These are phyloP conservation scores for Pomacea canaliculata DNA, from an alignment of 2,888 invertebrate species.

Conservation along the genomic window DNA sequence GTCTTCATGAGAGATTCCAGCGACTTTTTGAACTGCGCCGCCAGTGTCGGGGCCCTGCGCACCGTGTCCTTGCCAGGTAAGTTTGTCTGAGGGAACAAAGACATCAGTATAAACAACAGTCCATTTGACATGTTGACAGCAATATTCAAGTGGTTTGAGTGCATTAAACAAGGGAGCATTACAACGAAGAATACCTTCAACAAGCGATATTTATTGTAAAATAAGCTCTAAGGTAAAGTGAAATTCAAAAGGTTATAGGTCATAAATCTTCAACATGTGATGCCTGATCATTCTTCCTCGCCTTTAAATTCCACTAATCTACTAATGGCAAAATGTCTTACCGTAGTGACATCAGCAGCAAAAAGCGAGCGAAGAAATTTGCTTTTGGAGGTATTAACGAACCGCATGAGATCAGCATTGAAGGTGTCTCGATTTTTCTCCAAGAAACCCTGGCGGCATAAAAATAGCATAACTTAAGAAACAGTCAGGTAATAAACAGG, in stretches of 20 bases:
- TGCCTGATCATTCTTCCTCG: too few relatives aligned
- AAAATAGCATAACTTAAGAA: not conserved
- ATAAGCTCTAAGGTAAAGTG: too few relatives aligned
- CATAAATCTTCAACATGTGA: too few relatives aligned
- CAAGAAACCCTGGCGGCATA: slow-evolving; percentile 83
- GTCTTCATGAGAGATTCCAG: slow-evolving; percentile 96
- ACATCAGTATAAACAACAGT: too few relatives aligned
- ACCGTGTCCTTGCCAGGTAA: slow-evolving; percentile 65
- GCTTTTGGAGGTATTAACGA: slow-evolving; percentile 92
- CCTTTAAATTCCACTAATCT: too few relatives aligned
- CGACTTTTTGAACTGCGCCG: slow-evolving; percentile 97
- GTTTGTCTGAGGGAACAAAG: too few relatives aligned
- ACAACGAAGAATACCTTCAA: not conserved
- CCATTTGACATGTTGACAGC: too few relatives aligned
- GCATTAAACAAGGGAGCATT: too few relatives aligned
- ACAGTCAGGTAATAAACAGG: too few relatives aligned
- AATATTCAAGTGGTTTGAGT: too few relatives aligned
- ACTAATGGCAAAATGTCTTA: slow-evolving; percentile 34
- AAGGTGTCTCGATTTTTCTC: slow-evolving; percentile 99
- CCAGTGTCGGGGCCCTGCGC: slow-evolving; percentile 78
- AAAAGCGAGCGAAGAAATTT: slow-evolving; percentile 93
- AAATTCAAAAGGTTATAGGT: too few relatives aligned
- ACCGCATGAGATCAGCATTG: slow-evolving; percentile 91
- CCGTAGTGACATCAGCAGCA: slow-evolving; percentile 82
- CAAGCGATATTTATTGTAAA: too few relatives aligned